A percentile compares a stretch with the other conserved stretches of the same genome.
Evolutionary conservation across 2,797 vertebrate species (phyloP).

Genomic region (Notoglanidium macrostoma): DNA sequence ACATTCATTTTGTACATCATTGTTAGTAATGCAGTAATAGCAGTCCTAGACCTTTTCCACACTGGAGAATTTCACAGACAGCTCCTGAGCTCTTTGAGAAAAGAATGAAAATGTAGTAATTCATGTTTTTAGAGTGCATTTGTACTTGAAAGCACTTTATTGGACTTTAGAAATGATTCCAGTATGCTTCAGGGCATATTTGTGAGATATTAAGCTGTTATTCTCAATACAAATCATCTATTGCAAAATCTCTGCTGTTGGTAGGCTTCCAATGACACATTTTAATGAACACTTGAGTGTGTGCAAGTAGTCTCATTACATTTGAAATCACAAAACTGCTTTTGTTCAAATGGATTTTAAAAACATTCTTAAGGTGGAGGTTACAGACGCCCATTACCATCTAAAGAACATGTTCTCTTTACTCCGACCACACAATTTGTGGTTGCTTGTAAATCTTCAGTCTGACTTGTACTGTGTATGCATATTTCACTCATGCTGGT

Average conservation of each 20-base stretch:
- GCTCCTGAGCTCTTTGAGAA: not conserved
- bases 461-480: constrained; percentile 8
- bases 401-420: constrained; percentile 28
- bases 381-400: not conserved
- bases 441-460: not conserved
- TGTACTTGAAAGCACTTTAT: constrained; percentile 10
- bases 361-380: not conserved
- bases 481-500: constrained; percentile 21
- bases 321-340: not conserved
- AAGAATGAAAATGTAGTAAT: not conserved
- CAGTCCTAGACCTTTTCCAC: not conserved
- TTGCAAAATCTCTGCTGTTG: not conserved
- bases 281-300: not conserved
- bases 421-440: constrained; percentile 22
- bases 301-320: not conserved
- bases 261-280: not conserved
- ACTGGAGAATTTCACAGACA: not conserved
- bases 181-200: not conserved
- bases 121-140: constrained; percentile 4
- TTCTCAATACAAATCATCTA: not conserved
- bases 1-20: constrained; percentile 16
- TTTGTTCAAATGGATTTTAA: not conserved
- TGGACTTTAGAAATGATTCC: not conserved
- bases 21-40: not conserved
- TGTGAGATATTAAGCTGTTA: not conserved